phyloP scores from a whole-genome alignment of 2,113 vertebrate genomes.

The Eulemur rufifrons region DNA sequence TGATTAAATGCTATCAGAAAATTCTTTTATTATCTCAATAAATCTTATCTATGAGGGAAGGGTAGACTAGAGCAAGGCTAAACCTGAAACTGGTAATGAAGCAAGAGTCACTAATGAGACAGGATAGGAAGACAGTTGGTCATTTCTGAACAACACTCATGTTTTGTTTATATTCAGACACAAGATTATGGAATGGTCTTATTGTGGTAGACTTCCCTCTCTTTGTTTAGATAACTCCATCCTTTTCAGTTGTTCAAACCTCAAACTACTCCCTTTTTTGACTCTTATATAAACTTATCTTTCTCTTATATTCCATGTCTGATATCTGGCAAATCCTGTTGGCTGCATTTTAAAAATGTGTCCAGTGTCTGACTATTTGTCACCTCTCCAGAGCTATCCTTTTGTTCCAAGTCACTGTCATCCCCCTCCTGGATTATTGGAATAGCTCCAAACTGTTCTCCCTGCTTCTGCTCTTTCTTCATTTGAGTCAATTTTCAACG shows the following conservation, averaged over 20 bases:
- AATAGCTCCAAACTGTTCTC: not conserved
- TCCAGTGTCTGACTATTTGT: not conserved
- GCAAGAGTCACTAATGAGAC: not conserved
- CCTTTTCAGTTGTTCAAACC: not conserved
- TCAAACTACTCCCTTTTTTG: not conserved
- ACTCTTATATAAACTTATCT: not conserved
- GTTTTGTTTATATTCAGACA: not conserved
- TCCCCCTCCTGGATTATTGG: not conserved
- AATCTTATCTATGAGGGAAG: not conserved
- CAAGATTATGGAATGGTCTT: not conserved
- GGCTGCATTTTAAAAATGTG: not conserved
- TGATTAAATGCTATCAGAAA: not conserved
- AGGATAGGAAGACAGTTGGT: not conserved
- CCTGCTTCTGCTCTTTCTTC: not conserved
- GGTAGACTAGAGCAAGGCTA: not conserved
- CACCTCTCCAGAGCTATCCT: not conserved
- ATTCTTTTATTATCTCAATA: not conserved
- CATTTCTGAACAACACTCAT: not conserved
- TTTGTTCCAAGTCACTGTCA: not conserved
- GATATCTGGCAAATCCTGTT: not conserved
- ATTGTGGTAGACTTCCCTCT: not conserved
- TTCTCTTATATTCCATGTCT: not conserved
- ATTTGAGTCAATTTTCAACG: not conserved
- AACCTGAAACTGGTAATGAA: not conserved
- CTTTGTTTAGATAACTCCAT: not conserved